Evolutionary conservation across 1,140 invertebrate species (phyloP), one percentile per base, ranked within the genome.

Genomic region (Lordiphosa stackelbergi): DNA sequence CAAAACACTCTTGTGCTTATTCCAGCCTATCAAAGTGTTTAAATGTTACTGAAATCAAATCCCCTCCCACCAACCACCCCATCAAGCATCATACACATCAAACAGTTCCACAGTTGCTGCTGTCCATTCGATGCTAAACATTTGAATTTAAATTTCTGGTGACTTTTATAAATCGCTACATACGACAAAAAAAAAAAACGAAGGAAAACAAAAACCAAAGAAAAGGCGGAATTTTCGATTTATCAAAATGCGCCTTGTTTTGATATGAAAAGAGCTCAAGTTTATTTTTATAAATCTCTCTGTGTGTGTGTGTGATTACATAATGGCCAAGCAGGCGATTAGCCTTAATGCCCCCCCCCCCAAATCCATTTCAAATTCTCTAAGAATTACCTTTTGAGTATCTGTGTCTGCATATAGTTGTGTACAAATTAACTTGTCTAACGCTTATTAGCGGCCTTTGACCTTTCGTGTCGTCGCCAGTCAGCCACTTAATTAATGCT

Each of bases 101-200:
- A 81, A 75, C 71, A 75, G 60, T 77, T 56, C 65, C 53, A 59
- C 77, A 83, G 78, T 83, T 83, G 77, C 65, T 77, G 77, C 77
- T 83, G 77, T 83, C 77, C 78, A 47, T 83, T 73, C 56, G 22
- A 46, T 12, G 63, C 59, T 45, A 55, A 53, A 48, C 69, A 77
- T 84, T 70, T 59, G 63, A 36, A 47, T 46, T 46, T 66, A 66
- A 70, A 83, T 78, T 83, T 83, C 28, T 53, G 73, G 43, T 83
- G 77, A 83, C 77, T 83, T 83, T 83, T 83, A 83, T 84, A 83
- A 83, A 83, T 83, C 77, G 78, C 77, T 83, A 83, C 75, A 81
- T 61, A 75, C 1, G 41, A 37, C 45, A 34, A 53, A 16, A 48
- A 16, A 60, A 40, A 1, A 45, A 28, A 28, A 28, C 5, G 7